phyloP scores from a whole-genome alignment of 1,140 invertebrate species.

The Drosophila oshimai region DNA sequence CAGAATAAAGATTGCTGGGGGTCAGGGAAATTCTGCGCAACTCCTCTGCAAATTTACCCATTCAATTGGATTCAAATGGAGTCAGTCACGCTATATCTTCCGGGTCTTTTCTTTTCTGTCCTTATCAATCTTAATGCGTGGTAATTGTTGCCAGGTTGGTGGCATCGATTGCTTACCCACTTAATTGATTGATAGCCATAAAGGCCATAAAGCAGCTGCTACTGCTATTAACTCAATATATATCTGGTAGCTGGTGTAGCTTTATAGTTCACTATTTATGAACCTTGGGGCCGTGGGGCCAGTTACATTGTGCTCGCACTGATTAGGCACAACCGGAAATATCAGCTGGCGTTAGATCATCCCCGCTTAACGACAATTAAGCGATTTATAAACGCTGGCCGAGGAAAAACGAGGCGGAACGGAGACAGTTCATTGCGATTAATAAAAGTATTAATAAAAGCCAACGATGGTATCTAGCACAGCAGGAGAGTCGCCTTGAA shows the following conservation, averaged over 20 bases:
- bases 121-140: slow-evolving; percentile 53
- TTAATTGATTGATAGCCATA: slow-evolving; percentile 66
- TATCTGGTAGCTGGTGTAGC: neutral
- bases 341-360: slow-evolving; percentile 60
- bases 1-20: neutral
- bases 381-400: slow-evolving; percentile 18
- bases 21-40: neutral
- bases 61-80: slow-evolving; percentile 37
- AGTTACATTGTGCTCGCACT: slow-evolving; percentile 45
- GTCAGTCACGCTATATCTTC: slow-evolving; percentile 38
- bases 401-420: neutral
- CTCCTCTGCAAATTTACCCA: neutral
- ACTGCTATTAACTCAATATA: neutral
- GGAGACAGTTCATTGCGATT: slow-evolving; percentile 2
- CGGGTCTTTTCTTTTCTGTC: neutral
- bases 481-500: neutral
- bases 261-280: neutral
- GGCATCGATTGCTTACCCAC: slow-evolving; percentile 35
- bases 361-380: slow-evolving; percentile 57
- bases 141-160: slow-evolving; percentile 56
- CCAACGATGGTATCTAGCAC: neutral
- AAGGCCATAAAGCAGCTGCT: slow-evolving; percentile 35
- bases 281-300: slow-evolving; percentile 23
- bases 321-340: slow-evolving; percentile 63
- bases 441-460: slow-evolving; percentile 35